Evolutionary conservation across 2,113 vertebrate species (phyloP).

Genomic region (Axis porcinus): DNA sequence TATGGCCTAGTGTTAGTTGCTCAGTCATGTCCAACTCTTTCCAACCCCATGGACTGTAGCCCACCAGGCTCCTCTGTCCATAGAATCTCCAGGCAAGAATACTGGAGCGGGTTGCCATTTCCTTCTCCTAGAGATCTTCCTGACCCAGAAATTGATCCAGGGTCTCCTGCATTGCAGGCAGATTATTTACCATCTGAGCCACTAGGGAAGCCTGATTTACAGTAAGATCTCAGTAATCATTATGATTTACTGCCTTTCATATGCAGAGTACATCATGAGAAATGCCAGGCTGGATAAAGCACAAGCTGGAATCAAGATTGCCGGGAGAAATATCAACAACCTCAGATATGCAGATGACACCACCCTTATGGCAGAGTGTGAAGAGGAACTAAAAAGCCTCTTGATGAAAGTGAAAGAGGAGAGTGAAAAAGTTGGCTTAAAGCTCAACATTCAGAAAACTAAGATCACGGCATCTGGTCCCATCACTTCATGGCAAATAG

Average conservation of each 20-base stretch:
- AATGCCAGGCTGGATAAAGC: too few species aligned
- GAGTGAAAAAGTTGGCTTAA: too few species aligned
- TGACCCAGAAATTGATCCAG: background rate
- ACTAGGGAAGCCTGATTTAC: background rate
- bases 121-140: background rate
- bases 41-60: background rate
- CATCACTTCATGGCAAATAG: too few species aligned
- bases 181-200: background rate
- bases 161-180: background rate
- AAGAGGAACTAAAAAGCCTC: too few species aligned
- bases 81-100: background rate
- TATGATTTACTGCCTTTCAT: background rate
- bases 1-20: background rate
- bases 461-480: too few species aligned
- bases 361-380: too few species aligned
- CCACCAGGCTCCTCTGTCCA: background rate
- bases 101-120: background rate
- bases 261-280: too few species aligned
- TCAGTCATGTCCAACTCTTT: background rate
- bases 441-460: too few species aligned
- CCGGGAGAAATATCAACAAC: too few species aligned
- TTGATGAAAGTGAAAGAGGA: too few species aligned
- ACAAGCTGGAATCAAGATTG: too few species aligned
- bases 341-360: too few species aligned
- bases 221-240: background rate